These are phyloP conservation scores for Limnephilus lunatus DNA, from an alignment of 2,888 invertebrate species.

Conservation along the genomic window DNA sequence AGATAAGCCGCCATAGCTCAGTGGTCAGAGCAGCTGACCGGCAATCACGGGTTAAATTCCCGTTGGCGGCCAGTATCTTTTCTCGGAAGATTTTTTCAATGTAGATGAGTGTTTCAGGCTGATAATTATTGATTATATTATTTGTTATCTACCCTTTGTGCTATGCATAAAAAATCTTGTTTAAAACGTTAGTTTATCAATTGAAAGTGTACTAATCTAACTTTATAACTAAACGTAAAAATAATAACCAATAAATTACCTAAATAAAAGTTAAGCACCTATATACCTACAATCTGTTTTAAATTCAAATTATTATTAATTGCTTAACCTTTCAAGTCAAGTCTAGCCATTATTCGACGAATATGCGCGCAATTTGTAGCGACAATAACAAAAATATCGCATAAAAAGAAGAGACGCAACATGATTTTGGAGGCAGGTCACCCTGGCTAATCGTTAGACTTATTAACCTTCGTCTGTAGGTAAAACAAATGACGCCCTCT, in stretches of 20 bases:
- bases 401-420: neutral
- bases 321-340: neutral
- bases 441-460: neutral
- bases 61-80: no score
- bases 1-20: no score
- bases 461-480: slow-evolving; percentile 4
- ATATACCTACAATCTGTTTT: neutral
- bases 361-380: neutral
- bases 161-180: no score
- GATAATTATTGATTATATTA: no score
- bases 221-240: neutral
- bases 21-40: no score
- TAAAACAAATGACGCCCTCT: slow-evolving; percentile 3
- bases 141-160: no score
- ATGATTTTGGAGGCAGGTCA: neutral
- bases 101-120: no score
- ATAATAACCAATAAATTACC: neutral
- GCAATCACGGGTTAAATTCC: no score
- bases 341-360: neutral
- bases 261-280: neutral
- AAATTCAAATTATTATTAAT: neutral
- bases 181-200: no score
- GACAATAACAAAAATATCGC: neutral
- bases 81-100: no score
- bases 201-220: no score